A percentile compares a stretch with the other conserved stretches of the same genome.
phyloP scores from a whole-genome alignment of 1,140 invertebrate species.

The Monochamus saltuarius region DNA sequence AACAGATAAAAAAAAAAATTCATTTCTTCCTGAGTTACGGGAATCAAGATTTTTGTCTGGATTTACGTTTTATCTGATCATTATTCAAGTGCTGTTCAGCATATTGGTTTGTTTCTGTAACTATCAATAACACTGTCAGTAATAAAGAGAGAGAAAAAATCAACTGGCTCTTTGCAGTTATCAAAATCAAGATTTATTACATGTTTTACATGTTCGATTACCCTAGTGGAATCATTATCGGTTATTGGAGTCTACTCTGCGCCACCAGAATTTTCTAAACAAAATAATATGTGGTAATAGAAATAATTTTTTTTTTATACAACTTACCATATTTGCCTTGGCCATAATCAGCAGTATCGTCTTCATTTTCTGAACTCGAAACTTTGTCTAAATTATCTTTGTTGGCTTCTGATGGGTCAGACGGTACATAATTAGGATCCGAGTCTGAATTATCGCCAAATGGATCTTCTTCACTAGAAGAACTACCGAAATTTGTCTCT shows the following conservation, averaged over 20 bases:
- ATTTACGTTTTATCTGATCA: background rate
- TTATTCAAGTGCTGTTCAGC: background rate
- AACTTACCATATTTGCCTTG: too few species aligned
- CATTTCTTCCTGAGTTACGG: background rate
- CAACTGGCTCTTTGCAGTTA: background rate
- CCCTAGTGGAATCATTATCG: background rate
- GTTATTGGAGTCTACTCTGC: background rate
- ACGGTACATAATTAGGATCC: background rate
- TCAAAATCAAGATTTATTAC: background rate
- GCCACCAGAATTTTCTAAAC: background rate
- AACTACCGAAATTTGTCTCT: background rate
- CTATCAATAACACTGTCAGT: conserved; percentile 1
- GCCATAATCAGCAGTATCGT: too few species aligned
- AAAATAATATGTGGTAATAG: background rate
- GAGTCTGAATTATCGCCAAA: conserved; percentile 1
- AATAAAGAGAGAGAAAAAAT: background rate
- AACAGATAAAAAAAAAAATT: background rate
- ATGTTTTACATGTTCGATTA: background rate
- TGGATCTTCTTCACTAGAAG: background rate
- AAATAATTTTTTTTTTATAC: too few species aligned
- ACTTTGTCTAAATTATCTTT: too few species aligned
- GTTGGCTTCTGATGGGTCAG: background rate
- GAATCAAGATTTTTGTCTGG: background rate
- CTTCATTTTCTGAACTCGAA: too few species aligned
- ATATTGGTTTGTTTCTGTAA: conserved; percentile 2